Base-by-base conservation (phyloP, 2,113 vertebrate species). In the Panthera leo region DNA sequence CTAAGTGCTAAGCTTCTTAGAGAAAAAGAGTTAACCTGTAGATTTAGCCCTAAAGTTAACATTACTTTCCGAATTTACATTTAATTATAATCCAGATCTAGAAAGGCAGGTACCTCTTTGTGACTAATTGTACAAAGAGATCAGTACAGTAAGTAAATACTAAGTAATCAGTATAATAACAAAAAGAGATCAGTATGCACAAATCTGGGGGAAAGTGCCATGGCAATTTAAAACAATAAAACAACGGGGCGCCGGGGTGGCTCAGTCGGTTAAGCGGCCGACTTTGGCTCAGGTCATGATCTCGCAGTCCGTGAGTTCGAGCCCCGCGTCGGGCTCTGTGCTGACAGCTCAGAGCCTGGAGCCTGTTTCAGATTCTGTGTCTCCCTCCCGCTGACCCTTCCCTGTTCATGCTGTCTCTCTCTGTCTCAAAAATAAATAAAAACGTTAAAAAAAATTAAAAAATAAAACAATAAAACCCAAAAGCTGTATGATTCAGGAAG, bases 41-140 rank as follows among this genome's bases (percentile, higher is more conserved):
- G 45, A 65, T 67, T 75, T 85, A 73, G 65, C 79, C 45, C 65
- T 92, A 31, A 86, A 63, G 10, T 65, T 79, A 23, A 85, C 89
- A 53, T 76, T 92, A 70, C 70, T 73, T 91, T 58, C 79, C 71
- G 55, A 63, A 85, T 78, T 91, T 84, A 76, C 14, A 51, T 25
- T 88, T 84, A 63, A 63, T 71, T 85, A 48, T 92, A 93, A 79
- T 80, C 63, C 63, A 71, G 79, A 70, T 79, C 53, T 42, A 96
- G 34, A 92, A 5, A 71, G 68, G 76, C 23, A 85, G 68, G 11
- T 11, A 89, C 13, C 10, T 90, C 51, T 92, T 79, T 58, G 53
- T 93, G 71, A 85, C 58, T 86, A 78, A 67, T 58, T 80, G 45
- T 39, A 75, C 45, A 85, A 67, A 90, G 73, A 86, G 34, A 70